These are phyloP conservation scores for Dicrostonyx torquatus DNA, from an alignment of 2,797 vertebrate species.

Conservation along the genomic window DNA sequence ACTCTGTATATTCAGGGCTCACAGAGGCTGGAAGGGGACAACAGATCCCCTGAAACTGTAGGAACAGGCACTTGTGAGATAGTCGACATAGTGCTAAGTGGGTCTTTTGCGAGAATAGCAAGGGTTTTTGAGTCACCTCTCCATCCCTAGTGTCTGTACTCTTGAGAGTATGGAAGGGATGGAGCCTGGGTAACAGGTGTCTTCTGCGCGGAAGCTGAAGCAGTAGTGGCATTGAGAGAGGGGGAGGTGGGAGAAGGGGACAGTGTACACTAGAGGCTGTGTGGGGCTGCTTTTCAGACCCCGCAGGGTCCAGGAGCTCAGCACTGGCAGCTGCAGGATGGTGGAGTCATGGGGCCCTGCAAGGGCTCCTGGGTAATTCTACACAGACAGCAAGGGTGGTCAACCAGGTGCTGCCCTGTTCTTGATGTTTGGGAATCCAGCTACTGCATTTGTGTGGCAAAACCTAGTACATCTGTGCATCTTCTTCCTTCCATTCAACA, in stretches of 20 bases:
- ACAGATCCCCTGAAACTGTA: background rate
- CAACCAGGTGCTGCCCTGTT: background rate
- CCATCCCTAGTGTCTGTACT: background rate
- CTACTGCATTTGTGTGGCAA: background rate
- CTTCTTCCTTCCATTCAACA: background rate
- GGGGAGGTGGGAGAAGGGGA: background rate
- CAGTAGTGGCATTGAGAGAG: background rate
- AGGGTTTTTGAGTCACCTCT: background rate
- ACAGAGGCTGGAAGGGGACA: background rate
- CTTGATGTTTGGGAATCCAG: background rate
- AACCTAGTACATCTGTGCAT: background rate
- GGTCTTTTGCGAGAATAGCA: background rate
- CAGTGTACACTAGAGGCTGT: background rate
- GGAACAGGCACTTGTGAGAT: background rate
- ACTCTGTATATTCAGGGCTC: background rate
- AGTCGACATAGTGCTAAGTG: background rate
- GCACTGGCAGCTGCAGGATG: background rate
- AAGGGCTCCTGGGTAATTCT: background rate
- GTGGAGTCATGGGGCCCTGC: background rate
- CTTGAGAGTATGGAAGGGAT: conserved; percentile 52
- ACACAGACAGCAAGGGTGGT: background rate
- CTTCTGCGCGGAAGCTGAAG: conserved; percentile 27
- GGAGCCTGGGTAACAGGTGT: background rate
- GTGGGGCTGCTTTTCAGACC: background rate
- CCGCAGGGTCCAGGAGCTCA: background rate